phyloP scores from a whole-genome alignment of 2,888 invertebrate genomes.

The Lepidocyrtinus sp. region DNA sequence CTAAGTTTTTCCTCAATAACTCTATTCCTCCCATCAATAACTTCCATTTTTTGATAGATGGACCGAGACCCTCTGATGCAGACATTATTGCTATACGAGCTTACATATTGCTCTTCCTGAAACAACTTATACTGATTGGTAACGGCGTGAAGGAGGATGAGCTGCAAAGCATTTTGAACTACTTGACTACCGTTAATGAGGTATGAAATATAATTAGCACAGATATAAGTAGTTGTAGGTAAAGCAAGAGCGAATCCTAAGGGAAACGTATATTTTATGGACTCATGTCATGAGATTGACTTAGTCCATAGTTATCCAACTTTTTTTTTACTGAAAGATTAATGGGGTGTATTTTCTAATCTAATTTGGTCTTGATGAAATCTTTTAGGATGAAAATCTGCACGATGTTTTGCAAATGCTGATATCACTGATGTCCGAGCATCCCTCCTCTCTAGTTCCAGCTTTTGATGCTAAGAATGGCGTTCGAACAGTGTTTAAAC shows the following conservation, averaged over 20 bases:
- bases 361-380: no score
- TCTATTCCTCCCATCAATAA: not conserved
- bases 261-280: no score
- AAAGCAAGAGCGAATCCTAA: no score
- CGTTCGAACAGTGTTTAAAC: conserved; percentile 95
- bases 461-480: conserved; percentile 98
- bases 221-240: no score
- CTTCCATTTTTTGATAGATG: conserved; percentile 78
- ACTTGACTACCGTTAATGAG: conserved; percentile 97
- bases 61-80: conserved; percentile 93
- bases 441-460: conserved; percentile 99
- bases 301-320: no score
- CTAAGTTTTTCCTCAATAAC: not conserved
- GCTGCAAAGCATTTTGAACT: conserved; percentile 97
- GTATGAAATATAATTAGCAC: no score
- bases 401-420: conserved; percentile 98
- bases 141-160: conserved; percentile 99
- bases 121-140: conserved; percentile 96
- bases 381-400: conserved; percentile 93
- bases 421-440: conserved; percentile 97
- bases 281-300: no score
- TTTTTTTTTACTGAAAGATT: no score
- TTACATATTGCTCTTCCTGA: conserved; percentile 94
- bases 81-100: conserved; percentile 95
- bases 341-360: no score